Evolutionary conservation across 2,888 invertebrate genomes (phyloP), one percentile per base, ranked within the genome.

Genomic region (Masnerella sp.): DNA sequence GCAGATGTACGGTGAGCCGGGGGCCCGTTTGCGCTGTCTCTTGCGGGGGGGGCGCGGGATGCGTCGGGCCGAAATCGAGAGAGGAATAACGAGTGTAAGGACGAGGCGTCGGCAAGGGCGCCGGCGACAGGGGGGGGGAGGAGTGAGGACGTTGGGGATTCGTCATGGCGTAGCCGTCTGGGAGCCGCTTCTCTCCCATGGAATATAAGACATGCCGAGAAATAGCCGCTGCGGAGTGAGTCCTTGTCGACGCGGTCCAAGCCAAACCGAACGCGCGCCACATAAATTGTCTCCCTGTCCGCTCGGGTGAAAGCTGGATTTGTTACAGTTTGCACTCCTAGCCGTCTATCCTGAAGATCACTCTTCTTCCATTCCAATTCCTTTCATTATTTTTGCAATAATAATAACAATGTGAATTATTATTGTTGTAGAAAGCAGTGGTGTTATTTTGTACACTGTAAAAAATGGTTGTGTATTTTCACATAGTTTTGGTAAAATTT

Each of bases 221-320:
- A 75, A 71, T 75, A 76, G 78, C 67, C 79, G 78, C 73, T 62
- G 45, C 62, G 74, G 78, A 81, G 78, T 81, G 81, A 80, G 78
- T 81, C 78, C 81, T 82, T 79, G 81, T 81, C 79, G 81, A 77
- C 73, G 52, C 51, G 42, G 64, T 68, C 77, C 77, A 79, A 76
- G 79, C 78, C 80, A 79, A 84, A 84, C 81, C 79, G 81, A 83
- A 83, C 82, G 83, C 82, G 82, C 84, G 85, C 83, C 85, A 86
- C 85, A 87, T 87, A 87, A 87, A 87, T 86, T 85, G 84, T 87
- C 86, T 81, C 81, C 80, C 83, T 85, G 86, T 86, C 86, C 83
- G 80, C 80, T 80, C 80, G 83, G 82, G 84, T 86, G 86, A 86
- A 87, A 87, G 87, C 85, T 87, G 86, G 86, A 87, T 87, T 87